Evolutionary conservation across 30 jellyfish, hydroid and myxozoan genomes (phyloP).

Genomic region (Aurelia aurita): DNA sequence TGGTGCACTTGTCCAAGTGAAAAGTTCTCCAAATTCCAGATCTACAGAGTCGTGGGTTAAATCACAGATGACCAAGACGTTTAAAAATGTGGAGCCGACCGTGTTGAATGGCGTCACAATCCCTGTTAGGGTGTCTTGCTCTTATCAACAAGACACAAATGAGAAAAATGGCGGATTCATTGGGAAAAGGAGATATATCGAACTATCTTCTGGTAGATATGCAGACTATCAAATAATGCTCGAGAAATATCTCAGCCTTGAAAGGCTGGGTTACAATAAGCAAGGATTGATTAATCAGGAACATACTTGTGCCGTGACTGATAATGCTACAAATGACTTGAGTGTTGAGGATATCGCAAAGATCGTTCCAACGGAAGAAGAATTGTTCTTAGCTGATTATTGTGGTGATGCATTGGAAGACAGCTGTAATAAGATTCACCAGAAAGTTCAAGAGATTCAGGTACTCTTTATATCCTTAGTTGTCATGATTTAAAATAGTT

Average conservation of each 20-base stretch:
- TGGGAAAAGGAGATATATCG: constrained; percentile 7
- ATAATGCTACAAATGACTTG: neutral
- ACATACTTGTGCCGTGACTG: neutral
- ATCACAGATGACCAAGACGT: constrained; percentile 16
- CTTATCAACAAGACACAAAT: neutral
- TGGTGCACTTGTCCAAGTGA: constrained; percentile 28
- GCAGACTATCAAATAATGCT: constrained; percentile 1
- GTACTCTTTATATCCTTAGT: neutral
- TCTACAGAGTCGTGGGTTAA: constrained; percentile 1
- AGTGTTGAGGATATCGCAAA: neutral
- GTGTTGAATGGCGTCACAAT: neutral
- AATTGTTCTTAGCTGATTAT: neutral
- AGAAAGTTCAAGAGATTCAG: constrained; percentile 41
- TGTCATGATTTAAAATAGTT: too few species aligned
- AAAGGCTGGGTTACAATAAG: constrained; percentile 18
- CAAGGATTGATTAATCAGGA: too few species aligned
- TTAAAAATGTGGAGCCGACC: neutral
- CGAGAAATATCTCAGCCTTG: constrained; percentile 18
- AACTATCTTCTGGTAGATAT: constrained; percentile 43
- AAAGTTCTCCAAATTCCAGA: neutral
- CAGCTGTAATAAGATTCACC: neutral
- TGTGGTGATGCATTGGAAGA: neutral
- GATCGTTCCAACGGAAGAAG: neutral
- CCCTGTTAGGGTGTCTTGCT: neutral
- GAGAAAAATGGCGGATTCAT: neutral